These are phyloP conservation scores for Nycticryphes semicollaris DNA, from an alignment of 2,113 vertebrate species.

Conservation along the genomic window DNA sequence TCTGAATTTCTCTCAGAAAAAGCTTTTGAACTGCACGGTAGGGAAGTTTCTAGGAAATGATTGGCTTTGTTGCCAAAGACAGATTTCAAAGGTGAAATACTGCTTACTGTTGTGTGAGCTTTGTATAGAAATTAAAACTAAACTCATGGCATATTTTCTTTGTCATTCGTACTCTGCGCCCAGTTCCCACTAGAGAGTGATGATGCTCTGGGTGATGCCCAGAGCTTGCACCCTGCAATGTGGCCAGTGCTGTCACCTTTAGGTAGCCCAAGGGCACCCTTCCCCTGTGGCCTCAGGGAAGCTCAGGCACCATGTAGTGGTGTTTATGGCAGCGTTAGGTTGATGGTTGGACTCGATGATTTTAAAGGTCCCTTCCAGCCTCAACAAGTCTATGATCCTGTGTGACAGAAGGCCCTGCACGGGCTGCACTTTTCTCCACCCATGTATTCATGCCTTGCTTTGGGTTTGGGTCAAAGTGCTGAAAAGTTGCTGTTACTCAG, in stretches of 20 bases:
- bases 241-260: no score
- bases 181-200: rapidly evolving
- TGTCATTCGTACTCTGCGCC: not conserved
- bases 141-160: not conserved
- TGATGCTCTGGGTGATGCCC: rapidly evolving
- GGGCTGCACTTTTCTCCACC: not conserved
- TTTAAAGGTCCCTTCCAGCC: not conserved
- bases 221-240: no score
- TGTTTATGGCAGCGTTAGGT: not conserved
- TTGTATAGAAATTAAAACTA: not conserved
- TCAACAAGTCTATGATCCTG: not conserved
- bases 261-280: not conserved
- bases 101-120: not conserved
- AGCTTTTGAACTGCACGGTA: not conserved
- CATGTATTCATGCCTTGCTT: not conserved
- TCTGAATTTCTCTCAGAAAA: not conserved
- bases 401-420: rapidly evolving
- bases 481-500: not conserved
- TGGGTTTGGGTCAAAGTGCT: not conserved
- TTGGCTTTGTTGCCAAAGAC: not conserved
- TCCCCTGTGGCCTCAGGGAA: rapidly evolving
- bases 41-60: rapidly evolving
- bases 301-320: not conserved
- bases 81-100: not conserved
- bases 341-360: not conserved